Conservation (phyloP, 2,113 vertebrate species). For the Hiodon tergisus region DNA sequence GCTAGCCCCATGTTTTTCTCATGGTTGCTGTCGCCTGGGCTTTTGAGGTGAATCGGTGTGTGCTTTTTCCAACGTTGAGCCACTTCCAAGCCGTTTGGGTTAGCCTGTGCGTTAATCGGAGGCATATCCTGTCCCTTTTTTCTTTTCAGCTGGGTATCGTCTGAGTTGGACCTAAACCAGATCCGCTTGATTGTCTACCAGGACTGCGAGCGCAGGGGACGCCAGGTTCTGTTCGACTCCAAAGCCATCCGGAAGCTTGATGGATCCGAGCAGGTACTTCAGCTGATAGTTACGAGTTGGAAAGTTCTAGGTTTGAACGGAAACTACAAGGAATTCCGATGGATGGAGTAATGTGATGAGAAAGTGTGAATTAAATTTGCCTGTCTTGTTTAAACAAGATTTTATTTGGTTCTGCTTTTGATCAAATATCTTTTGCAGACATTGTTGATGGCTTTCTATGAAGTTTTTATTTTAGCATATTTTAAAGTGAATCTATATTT, state of each 20-base stretch:
- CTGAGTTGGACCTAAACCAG: slow-evolving; percentile 73
- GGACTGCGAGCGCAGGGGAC: slow-evolving; percentile 78
- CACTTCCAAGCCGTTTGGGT: background rate
- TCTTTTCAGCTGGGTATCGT: slow-evolving; percentile 68
- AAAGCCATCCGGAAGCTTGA: slow-evolving; percentile 73
- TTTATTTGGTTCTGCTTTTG: background rate
- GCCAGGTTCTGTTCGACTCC: slow-evolving; percentile 83
- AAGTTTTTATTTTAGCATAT: background rate
- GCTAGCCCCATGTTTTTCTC: background rate
- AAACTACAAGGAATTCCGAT: too few relatives aligned
- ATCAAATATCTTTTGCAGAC: background rate
- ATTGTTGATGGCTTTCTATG: background rate
- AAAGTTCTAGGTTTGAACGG: too few relatives aligned
- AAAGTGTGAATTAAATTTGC: background rate
- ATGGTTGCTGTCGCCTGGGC: background rate
- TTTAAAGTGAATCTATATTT: too few relatives aligned
- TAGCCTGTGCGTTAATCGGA: background rate
- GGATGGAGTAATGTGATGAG: background rate
- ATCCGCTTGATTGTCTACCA: slow-evolving; percentile 82
- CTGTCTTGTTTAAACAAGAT: background rate
- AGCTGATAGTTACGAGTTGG: too few relatives aligned
- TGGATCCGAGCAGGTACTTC: slow-evolving; percentile 59
- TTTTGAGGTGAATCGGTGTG: background rate
- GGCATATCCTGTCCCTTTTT: background rate
- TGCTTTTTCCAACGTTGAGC: background rate